phyloP scores from a whole-genome alignment of 2,888 invertebrate genomes.

The Tipula confusa region DNA sequence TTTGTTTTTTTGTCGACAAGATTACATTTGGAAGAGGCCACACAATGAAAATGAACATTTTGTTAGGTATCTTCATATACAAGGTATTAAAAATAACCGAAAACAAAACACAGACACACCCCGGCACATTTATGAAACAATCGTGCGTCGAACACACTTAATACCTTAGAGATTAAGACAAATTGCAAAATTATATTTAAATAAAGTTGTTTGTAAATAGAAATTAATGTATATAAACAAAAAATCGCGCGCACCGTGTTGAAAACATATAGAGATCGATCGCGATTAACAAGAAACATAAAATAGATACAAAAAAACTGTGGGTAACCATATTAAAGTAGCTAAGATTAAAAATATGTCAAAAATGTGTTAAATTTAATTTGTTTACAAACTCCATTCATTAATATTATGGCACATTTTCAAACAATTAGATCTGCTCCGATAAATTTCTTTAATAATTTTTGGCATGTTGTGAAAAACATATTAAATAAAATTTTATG shows the following conservation, averaged over 20 bases:
- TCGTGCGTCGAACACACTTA: not conserved
- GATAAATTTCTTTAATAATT: not conserved
- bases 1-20: not conserved
- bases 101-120: too few relatives aligned
- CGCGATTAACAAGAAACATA: not conserved
- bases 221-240: not conserved
- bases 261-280: not conserved
- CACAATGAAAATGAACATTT: not conserved
- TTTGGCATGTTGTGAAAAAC: not conserved
- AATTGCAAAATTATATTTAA: not conserved
- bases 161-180: not conserved
- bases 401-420: not conserved
- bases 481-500: not conserved
- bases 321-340: not conserved
- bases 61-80: not conserved
- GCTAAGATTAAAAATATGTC: not conserved
- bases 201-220: not conserved
- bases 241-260: not conserved
- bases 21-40: not conserved
- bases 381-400: not conserved
- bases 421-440: conserved; percentile 12
- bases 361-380: not conserved
- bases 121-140: not conserved
- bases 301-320: not conserved
- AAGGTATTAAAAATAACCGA: too few relatives aligned